Conservation (phyloP, 2,113 vertebrate species). For the Calidris pugnax region DNA sequence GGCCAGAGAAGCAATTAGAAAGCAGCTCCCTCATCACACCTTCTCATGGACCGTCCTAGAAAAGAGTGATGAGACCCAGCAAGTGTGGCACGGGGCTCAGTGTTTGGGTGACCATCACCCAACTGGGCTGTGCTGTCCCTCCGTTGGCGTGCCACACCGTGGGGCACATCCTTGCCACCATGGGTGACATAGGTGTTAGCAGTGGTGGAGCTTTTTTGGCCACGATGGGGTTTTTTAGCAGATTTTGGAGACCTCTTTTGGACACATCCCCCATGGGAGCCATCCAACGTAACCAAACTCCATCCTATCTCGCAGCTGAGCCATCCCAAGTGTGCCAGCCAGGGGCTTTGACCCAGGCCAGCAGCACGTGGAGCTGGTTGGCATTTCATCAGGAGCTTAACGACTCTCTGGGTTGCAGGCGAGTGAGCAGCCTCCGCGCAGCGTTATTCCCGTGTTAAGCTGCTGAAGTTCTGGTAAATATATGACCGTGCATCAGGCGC, state of each 20-base stretch:
- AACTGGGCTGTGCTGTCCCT: not conserved
- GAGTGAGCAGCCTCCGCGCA: not conserved
- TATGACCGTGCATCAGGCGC: not conserved
- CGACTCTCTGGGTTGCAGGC: not conserved
- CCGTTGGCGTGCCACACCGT: fast-evolving
- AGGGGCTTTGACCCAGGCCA: not conserved
- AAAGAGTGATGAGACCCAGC: not conserved
- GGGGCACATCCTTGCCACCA: not conserved
- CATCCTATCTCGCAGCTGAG: not conserved
- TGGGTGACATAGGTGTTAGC: fast-evolving
- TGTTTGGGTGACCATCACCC: fast-evolving
- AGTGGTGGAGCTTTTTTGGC: not conserved
- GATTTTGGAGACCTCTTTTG: not conserved
- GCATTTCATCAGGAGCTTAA: not conserved
- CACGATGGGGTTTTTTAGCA: not conserved
- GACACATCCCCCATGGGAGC: not conserved
- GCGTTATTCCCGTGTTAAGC: not conserved
- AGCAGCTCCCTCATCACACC: not conserved
- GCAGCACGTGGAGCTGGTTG: not conserved
- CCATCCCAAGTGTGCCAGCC: fast-evolving
- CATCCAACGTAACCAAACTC: not conserved
- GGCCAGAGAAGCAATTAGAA: not conserved
- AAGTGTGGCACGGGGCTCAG: fast-evolving
- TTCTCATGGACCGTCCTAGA: not conserved
- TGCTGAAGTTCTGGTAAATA: conserved; percentile 21